A percentile compares a stretch with the other conserved stretches of the same genome.
phyloP scores from a whole-genome alignment of 1,140 invertebrate genomes.

The Drosophila funebris region DNA sequence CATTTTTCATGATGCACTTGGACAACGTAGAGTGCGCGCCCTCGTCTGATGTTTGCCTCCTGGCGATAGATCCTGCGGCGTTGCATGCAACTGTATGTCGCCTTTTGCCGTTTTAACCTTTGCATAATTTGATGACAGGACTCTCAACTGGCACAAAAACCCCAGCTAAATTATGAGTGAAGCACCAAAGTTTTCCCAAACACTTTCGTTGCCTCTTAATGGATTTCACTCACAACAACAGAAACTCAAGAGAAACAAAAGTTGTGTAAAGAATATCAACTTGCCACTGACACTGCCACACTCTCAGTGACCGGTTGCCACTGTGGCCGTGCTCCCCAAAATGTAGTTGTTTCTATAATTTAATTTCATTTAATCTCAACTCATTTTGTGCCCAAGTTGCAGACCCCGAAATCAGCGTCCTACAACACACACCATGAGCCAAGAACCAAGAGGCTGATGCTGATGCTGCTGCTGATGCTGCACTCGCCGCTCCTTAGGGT shows the following conservation, averaged over 20 bases:
- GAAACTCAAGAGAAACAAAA: background rate
- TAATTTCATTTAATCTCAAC: slow-evolving; percentile 71
- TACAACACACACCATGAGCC: slow-evolving; percentile 4
- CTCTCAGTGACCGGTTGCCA: no score
- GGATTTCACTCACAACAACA: slow-evolving; percentile 3
- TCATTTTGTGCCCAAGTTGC: slow-evolving; percentile 39
- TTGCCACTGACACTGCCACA: background rate
- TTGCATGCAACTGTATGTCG: slow-evolving; percentile 19
- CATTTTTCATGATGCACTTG: slow-evolving; percentile 38
- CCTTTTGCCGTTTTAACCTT: slow-evolving; percentile 55
- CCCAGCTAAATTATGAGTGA: slow-evolving; percentile 27
- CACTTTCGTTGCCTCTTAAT: slow-evolving; percentile 12
- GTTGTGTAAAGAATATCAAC: background rate
- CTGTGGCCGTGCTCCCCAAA: slow-evolving; percentile 17
- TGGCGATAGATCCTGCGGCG: slow-evolving; percentile 7
- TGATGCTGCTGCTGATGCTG: slow-evolving; percentile 26
- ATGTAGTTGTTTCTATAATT: slow-evolving; percentile 53
- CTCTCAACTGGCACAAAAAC: background rate
- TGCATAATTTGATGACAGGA: slow-evolving; percentile 63
- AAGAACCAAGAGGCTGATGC: background rate
- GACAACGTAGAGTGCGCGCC: background rate
- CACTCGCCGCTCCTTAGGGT: slow-evolving; percentile 74
- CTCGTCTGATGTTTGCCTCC: background rate
- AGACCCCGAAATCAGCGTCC: slow-evolving; percentile 21
- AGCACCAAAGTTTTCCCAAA: slow-evolving; percentile 23